Evolutionary conservation across 2,113 vertebrate genomes (phyloP), one percentile per base, ranked within the genome.

Genomic region (Brachypteracias leptosomus): DNA sequence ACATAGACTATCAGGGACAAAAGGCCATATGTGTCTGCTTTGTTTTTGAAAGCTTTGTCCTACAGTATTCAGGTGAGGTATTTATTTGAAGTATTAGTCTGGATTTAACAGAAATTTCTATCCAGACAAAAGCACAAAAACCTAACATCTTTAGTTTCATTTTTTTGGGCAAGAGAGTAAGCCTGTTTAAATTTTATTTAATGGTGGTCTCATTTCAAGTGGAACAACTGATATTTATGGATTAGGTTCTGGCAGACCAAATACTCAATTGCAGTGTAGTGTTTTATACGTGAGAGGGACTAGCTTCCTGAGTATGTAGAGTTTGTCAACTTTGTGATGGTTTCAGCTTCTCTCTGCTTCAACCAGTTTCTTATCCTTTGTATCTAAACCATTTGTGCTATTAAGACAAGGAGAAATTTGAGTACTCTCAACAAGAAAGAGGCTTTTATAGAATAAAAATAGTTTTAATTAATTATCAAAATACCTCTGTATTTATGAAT

Each of bases 391-490:
- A 22, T 49, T 80, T 59, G 13, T 88, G 28, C n/a, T 66, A 4
- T 67, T 85, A 89, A 85, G 35, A 58, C 38, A 35, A 42, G 21
- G 57, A 79, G 31, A 20, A 73, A 59, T 89, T 84, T 36, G 77
- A 81, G 65, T 81, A 44, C 15, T 44, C n/a, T 82, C 25, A 36
- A 17, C 38, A 40, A 67, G 55, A 90, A 47, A 59, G 70, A 71
- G 24, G 17, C 36, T 75, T 7, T 76, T 95, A 10, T 2, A 52
- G 52, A 75, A 52, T 18, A 94, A 95, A 85, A 40, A 13, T 52
- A 36, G 19, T n/a, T 96, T 95, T 74, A 88, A 79, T 87, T 85
- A 73, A 52, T 90, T 84, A 75, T 84, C 38, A 79, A 26, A 91
- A 36, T 11, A 91, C 8, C 6, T 67, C 57, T 95, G 42, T 51